phyloP scores from a whole-genome alignment of 2,113 vertebrate species.

The Callopanchax toddi region DNA sequence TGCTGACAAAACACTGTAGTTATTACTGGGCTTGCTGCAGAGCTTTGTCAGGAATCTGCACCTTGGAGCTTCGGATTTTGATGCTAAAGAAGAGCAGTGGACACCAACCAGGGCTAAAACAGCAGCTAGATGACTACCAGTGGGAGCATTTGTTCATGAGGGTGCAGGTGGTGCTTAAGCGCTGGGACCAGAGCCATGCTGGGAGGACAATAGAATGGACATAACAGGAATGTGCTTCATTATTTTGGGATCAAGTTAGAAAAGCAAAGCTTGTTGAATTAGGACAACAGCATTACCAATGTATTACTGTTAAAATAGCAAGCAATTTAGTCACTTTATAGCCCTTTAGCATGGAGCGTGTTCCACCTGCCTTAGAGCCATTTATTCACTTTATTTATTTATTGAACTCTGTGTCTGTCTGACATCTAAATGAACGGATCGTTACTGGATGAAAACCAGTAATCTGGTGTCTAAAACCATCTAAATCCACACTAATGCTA shows the following conservation, averaged over 20 bases:
- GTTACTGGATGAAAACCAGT: slow-evolving; percentile 31
- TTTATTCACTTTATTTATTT: slow-evolving; percentile 8
- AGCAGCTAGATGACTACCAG: slow-evolving; percentile 41
- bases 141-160: slow-evolving; percentile 36
- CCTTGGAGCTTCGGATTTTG: slow-evolving; percentile 50
- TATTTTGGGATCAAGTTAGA: slow-evolving; percentile 53
- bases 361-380: not conserved
- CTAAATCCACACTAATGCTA: slow-evolving; percentile 1
- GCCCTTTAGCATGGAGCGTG: too few relatives aligned
- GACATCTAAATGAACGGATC: slow-evolving; percentile 26
- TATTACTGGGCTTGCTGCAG: slow-evolving; percentile 56
- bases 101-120: slow-evolving; percentile 42
- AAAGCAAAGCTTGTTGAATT: slow-evolving; percentile 44
- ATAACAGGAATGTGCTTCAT: slow-evolving; percentile 51
- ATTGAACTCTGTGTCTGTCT: slow-evolving; percentile 19
- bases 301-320: slow-evolving; percentile 27
- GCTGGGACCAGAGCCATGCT: slow-evolving; percentile 48
- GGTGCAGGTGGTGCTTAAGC: slow-evolving; percentile 58
- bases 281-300: slow-evolving; percentile 12
- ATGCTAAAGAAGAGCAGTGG: slow-evolving; percentile 47
- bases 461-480: slow-evolving; percentile 21
- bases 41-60: slow-evolving; percentile 49
- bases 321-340: slow-evolving; percentile 52
- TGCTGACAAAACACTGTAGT: slow-evolving; percentile 56
- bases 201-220: slow-evolving; percentile 55